Evolutionary conservation across 2,113 vertebrate genomes (phyloP).

Genomic region (Rhizomys pruinosus): DNA sequence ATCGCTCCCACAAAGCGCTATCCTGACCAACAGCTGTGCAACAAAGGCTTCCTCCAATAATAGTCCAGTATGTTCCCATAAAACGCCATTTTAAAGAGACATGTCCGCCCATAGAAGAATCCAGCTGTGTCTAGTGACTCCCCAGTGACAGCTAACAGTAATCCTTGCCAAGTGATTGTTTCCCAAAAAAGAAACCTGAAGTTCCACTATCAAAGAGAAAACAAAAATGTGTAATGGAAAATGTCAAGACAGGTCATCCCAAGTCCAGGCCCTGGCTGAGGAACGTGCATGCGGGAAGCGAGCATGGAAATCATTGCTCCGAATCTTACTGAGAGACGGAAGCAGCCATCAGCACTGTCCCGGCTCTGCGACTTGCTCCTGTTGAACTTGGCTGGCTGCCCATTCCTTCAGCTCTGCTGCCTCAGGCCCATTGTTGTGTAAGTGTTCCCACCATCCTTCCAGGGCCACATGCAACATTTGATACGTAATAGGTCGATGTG

Average conservation of each 20-base stretch:
- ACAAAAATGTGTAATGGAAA: slow-evolving; percentile 39
- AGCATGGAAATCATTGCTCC: slow-evolving; percentile 4
- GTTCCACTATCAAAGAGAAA: neutral
- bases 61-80: slow-evolving; percentile 28
- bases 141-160: slow-evolving; percentile 17
- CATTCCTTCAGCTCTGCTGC: neutral
- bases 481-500: neutral
- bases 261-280: neutral
- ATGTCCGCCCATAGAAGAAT: slow-evolving; percentile 23
- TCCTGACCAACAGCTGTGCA: neutral
- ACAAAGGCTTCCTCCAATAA: neutral
- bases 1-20: slow-evolving; percentile 23
- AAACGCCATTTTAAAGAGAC: slow-evolving; percentile 17
- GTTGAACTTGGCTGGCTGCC: slow-evolving; percentile 45
- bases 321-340: neutral
- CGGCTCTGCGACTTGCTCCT: neutral
- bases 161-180: slow-evolving; percentile 70
- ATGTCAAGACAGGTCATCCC: neutral
- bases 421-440: neutral
- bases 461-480: neutral
- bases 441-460: neutral
- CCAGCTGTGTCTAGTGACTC: slow-evolving; percentile 48
- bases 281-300: neutral
- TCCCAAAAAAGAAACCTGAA: slow-evolving; percentile 63
- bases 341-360: neutral